Percentiles rank a stretch among this genome's conserved stretches.
phyloP scores from a whole-genome alignment of 1,140 invertebrate genomes.

The Scylla paramamosain region DNA sequence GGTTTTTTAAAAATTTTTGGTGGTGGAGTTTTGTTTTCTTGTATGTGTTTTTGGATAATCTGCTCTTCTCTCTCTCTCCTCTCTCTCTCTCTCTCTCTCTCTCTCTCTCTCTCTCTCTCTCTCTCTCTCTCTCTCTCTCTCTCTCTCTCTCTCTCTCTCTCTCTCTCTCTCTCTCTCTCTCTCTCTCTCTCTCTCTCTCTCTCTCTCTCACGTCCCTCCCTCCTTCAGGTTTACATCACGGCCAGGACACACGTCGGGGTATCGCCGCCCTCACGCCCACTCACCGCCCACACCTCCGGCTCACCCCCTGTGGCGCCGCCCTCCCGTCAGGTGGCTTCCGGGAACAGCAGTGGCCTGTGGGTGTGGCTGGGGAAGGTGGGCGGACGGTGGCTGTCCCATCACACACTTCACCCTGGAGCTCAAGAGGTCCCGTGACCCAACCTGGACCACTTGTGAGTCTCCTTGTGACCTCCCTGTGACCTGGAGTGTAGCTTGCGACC shows the following conservation, averaged over 20 bases:
- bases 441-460: conserved; percentile 78
- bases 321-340: conserved; percentile 65
- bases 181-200: neutral
- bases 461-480: neutral
- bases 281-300: conserved; percentile 75
- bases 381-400: conserved; percentile 83
- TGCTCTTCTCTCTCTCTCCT: too few species aligned
- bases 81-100: neutral
- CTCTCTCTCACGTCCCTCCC: neutral
- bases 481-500: neutral
- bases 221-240: conserved; percentile 79
- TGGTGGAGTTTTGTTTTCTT: too few species aligned
- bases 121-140: neutral
- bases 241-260: conserved; percentile 75
- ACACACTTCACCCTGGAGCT: conserved; percentile 82
- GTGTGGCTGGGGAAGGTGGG: conserved; percentile 82
- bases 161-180: neutral
- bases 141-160: neutral
- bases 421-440: conserved; percentile 77
- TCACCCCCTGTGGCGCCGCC: conserved; percentile 74
- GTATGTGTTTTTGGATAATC: too few species aligned
- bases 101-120: neutral
- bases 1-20: too few species aligned
- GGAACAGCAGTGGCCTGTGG: conserved; percentile 78
- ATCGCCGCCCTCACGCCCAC: conserved; percentile 70